Base-by-base conservation (phyloP, 1,140 invertebrate genomes). In the Drosophila funebris region DNA sequence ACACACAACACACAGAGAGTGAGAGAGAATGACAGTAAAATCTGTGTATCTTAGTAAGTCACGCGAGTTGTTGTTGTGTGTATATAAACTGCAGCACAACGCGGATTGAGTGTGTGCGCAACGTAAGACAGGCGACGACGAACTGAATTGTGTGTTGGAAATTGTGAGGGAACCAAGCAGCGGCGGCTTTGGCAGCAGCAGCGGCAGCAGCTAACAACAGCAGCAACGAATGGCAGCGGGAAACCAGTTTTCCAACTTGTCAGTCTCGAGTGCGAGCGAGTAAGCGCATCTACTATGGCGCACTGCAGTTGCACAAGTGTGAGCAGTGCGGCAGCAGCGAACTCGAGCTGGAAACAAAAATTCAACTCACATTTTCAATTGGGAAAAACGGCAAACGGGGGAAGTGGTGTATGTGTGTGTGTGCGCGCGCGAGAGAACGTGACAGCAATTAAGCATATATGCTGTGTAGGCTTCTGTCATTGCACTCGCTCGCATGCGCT, bases 111-210 rank as follows among this genome's bases (percentile, higher is more conserved):
- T 73, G 85, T 91, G 85, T 91, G 90, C 87, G 78, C 73, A 87
- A 83, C 85, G 84, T 71, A 88, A 81, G 85, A 81, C 85, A 88
- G 83, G 80, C 90, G 85, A 88, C 90, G 85, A 84, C 80, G 87
- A 90, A 91, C 85, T 91, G 90, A 91, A 91, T 90, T 90, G 62
- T 90, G 78, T 82, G 82, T 72, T 72, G 69, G 69, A 72, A 72
- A 67, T 67, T 54, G 62, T 67, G 69, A 72, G 88, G 83, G 90
- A 91, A 90, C 76, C 70, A 73, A 52, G 84, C 89, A 80, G 57
- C 63, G 14, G 20, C 57, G 18, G 16, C 22, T 33, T 16, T 18
- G 60, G 71, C 46, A 76, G 43, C 61, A 11, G 27, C 44, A 36
- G 27, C 36, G 27, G 56, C 79, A 62, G 56, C 66, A 71, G 29